Percentiles rank a stretch among this genome's conserved stretches.
These are phyloP conservation scores for Nettapus auritus DNA, from an alignment of 2,113 vertebrate species.

Conservation along the genomic window DNA sequence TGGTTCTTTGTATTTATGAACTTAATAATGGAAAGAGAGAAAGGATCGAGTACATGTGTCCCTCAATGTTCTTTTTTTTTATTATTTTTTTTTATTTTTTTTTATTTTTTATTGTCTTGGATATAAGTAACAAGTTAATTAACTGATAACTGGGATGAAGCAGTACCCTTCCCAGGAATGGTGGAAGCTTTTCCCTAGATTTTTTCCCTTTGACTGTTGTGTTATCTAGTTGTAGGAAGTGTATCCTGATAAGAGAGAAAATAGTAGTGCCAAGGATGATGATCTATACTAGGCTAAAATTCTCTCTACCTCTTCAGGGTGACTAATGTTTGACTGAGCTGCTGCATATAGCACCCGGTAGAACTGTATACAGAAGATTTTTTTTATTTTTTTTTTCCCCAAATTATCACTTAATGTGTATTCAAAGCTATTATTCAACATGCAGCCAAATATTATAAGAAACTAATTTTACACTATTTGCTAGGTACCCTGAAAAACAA, in stretches of 20 bases:
- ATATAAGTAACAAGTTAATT: constrained; percentile 43
- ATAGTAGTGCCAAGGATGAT: constrained; percentile 68
- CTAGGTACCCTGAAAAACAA: constrained; percentile 60
- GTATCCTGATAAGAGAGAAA: constrained; percentile 76
- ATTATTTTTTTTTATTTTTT: rapidly evolving
- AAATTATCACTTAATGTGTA: constrained; percentile 54
- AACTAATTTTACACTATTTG: constrained; percentile 11
- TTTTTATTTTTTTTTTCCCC: constrained; percentile 12
- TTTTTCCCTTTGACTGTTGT: constrained; percentile 53
- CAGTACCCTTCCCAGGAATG: constrained; percentile 23
- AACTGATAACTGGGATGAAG: constrained; percentile 27
- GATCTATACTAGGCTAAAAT: constrained; percentile 66
- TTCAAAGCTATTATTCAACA: constrained; percentile 55
- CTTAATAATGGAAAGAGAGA: constrained; percentile 76
- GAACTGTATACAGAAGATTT: constrained; percentile 58
- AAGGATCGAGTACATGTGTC: constrained; percentile 75
- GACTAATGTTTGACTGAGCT: constrained; percentile 73
- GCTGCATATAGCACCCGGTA: constrained; percentile 54
- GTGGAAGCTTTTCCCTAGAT: constrained; percentile 12
- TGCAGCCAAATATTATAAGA: constrained; percentile 65
- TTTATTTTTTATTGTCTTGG: rapidly evolving
- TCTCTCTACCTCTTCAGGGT: constrained; percentile 82
- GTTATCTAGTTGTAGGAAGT: constrained; percentile 68
- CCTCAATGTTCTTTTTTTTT: constrained; percentile 61
- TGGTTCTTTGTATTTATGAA: constrained; percentile 84